Base-by-base conservation (phyloP, 2,888 invertebrate species). In the Synanthedon tipuliformis region DNA sequence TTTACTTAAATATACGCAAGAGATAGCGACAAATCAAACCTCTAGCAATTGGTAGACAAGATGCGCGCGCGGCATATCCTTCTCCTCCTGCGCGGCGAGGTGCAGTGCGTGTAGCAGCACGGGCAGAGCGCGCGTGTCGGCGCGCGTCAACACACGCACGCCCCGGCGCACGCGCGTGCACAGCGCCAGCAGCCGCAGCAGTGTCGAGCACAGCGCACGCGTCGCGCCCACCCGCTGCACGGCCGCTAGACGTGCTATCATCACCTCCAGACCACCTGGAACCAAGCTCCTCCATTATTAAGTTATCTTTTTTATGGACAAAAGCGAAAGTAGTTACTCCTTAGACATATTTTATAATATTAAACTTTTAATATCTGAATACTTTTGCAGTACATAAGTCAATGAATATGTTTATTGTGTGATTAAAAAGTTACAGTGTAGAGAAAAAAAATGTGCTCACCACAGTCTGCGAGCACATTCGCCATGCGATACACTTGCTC, bases 161-260 rank as follows among this genome's bases (percentile, higher is more conserved):
- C 97, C 97, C 57, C 92, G 92, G 50, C 93, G 92, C 50, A 96
- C 95, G 87, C 98, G 98, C 52, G 97, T 94, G 74, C 97, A 95
- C 64, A 96, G 90, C 53, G 94, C 89, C 77, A 98, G 93, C 60
- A 99, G 86, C 69, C 98, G 97, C 48, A 98, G 88, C 41, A 98
- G 88, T 1, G 98, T 98, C 62, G 94, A 94, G 59, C 96, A 91
- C 52, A 99, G 85, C 34, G 96, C 94, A 53, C 95, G 92, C 1
- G 97, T 96, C 45, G 94, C 89, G n/a, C 93, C 92, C 52, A 97
- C 92, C 65, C 96, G 95, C 65, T 93, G 92, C 64, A 97, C 92
- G 3, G 95, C 94, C 1, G 94, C 93, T 53, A 99, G 89, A 3
- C 98, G 91, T 62, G 92, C 92, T 50, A 96, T 88, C 93, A 96